Evolutionary conservation across 2,888 invertebrate species (phyloP).

Genomic region (Caenorhabditis virilis): DNA sequence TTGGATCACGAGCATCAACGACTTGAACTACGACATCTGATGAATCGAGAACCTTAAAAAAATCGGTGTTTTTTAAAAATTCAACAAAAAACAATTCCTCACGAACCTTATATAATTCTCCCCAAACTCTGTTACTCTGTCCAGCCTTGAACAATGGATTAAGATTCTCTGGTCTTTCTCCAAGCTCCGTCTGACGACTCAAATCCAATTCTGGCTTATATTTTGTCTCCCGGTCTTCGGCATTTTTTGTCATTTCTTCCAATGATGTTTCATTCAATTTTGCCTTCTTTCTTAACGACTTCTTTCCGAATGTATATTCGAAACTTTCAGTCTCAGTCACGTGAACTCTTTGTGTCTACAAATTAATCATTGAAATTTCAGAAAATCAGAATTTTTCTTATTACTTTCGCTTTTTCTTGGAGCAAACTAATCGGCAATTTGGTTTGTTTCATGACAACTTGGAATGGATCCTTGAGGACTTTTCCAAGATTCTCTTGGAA

Average conservation of each 20-base stretch:
- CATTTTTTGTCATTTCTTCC: slow-evolving; percentile 77
- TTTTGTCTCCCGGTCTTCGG: slow-evolving; percentile 77
- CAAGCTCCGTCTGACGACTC: slow-evolving; percentile 74
- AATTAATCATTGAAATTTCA: slow-evolving; percentile 27
- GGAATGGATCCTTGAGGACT: slow-evolving; percentile 92
- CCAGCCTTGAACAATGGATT: slow-evolving; percentile 96
- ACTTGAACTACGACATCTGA: slow-evolving; percentile 95
- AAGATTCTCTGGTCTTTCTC: slow-evolving; percentile 80
- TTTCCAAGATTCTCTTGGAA: slow-evolving; percentile 89
- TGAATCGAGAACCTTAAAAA: slow-evolving; percentile 81
- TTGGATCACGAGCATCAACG: slow-evolving; percentile 93
- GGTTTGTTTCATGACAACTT: slow-evolving; percentile 95
- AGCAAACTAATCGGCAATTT: slow-evolving; percentile 89
- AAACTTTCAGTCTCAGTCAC: slow-evolving; percentile 93
- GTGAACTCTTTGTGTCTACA: slow-evolving; percentile 87
- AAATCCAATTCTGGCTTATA: slow-evolving; percentile 82
- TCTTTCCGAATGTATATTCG: slow-evolving; percentile 91
- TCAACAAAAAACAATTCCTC: neutral
- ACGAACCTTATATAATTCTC: slow-evolving; percentile 91
- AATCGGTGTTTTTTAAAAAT: neutral
- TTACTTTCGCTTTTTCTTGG: slow-evolving; percentile 80
- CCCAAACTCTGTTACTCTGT: slow-evolving; percentile 96
- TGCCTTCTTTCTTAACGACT: slow-evolving; percentile 87
- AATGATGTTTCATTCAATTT: slow-evolving; percentile 78
- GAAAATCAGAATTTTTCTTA: neutral